Percentiles rank a stretch among this genome's conserved stretches.
Evolutionary conservation across 2,113 vertebrate species (phyloP).

Genomic region (Morone chrysops): DNA sequence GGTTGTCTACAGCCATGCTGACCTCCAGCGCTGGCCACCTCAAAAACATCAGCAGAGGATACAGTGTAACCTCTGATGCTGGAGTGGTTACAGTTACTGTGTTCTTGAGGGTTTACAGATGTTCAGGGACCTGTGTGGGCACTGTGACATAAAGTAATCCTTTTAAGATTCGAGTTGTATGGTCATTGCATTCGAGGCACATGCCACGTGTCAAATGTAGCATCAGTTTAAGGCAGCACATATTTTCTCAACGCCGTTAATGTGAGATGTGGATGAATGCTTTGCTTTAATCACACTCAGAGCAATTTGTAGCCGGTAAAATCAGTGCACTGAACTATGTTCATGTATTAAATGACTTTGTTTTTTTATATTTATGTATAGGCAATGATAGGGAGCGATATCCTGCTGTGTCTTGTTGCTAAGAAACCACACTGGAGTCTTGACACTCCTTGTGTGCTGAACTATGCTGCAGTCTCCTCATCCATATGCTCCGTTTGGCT

Average conservation of each 20-base stretch:
- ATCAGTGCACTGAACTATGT: background rate
- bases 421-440: slow-evolving; percentile 61
- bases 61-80: background rate
- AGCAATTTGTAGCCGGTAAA: background rate
- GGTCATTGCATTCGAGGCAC: background rate
- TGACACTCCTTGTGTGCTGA: slow-evolving; percentile 51
- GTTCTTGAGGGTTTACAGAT: background rate
- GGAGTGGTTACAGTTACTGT: background rate
- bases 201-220: background rate
- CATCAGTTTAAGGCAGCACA: background rate
- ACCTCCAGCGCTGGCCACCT: slow-evolving; percentile 69
- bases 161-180: background rate
- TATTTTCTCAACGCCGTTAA: background rate
- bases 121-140: background rate
- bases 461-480: slow-evolving; percentile 54
- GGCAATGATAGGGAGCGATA: slow-evolving; percentile 5
- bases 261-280: background rate
- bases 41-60: background rate
- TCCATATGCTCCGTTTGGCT: slow-evolving; percentile 45
- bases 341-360: slow-evolving; percentile 2
- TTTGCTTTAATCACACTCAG: background rate
- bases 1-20: slow-evolving; percentile 87
- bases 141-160: too few relatives aligned
- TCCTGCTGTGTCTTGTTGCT: slow-evolving; percentile 71
- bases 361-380: background rate